Conservation (phyloP, 2,888 invertebrate species). For the Clitarchus hookeri region DNA sequence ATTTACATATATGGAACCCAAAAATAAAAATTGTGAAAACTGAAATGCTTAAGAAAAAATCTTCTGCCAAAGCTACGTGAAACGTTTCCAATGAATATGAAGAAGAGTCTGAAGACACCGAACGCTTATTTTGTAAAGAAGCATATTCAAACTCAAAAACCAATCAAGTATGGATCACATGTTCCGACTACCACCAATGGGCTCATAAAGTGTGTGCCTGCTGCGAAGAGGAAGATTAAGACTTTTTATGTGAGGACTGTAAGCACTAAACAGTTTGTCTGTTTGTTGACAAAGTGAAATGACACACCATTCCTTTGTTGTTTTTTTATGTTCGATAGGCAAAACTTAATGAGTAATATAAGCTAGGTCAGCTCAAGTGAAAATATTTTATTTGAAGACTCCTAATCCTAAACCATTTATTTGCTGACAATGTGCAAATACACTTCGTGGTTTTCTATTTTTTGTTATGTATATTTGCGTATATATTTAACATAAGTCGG, state of each 20-base stretch:
- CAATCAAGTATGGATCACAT: neutral
- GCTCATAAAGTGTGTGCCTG: conserved; percentile 15
- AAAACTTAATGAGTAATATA: neutral
- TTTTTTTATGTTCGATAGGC: neutral
- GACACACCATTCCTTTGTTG: neutral
- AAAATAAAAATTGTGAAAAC: too few relatives aligned
- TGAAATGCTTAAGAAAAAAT: too few relatives aligned
- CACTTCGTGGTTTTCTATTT: too few relatives aligned
- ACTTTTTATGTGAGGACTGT: conserved; percentile 1
- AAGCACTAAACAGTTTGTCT: neutral
- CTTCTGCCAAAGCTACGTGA: too few relatives aligned
- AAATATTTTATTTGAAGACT: too few relatives aligned
- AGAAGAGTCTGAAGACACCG: neutral
- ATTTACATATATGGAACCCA: too few relatives aligned
- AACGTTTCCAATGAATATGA: neutral
- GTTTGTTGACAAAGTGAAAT: neutral
- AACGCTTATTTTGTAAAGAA: neutral
- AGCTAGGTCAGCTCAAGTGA: neutral
- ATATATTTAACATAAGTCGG: too few relatives aligned
- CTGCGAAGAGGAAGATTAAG: conserved; percentile 15
- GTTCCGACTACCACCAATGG: neutral
- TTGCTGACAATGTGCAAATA: too few relatives aligned
- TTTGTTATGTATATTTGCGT: too few relatives aligned
- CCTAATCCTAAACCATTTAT: too few relatives aligned
- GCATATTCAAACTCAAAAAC: neutral